A percentile compares a stretch with the other conserved stretches of the same genome.
These are phyloP conservation scores for Nibea albiflora DNA, from an alignment of 2,113 vertebrate genomes.

Conservation along the genomic window DNA sequence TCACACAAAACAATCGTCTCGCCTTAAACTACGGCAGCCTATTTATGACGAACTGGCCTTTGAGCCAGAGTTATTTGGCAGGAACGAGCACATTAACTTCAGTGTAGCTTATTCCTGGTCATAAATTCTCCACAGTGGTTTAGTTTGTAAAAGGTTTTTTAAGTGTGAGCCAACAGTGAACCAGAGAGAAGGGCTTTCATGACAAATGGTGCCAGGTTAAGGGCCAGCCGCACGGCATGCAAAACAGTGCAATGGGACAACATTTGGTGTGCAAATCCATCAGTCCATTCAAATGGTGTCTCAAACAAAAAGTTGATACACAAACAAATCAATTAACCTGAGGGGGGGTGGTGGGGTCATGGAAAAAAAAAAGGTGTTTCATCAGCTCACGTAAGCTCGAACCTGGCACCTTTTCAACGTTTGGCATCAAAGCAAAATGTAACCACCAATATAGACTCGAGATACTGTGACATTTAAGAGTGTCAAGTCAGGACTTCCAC, in stretches of 20 bases:
- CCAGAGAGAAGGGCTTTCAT: conserved; percentile 52
- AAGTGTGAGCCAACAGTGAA: conserved; percentile 59
- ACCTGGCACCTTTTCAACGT: conserved; percentile 12
- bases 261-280: conserved; percentile 86
- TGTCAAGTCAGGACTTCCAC: conserved; percentile 22
- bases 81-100: not conserved
- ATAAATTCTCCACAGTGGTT: conserved; percentile 43
- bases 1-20: not conserved
- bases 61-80: conserved; percentile 13
- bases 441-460: not conserved
- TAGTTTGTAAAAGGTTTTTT: conserved; percentile 32
- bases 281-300: conserved; percentile 78
- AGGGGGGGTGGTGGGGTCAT: not conserved
- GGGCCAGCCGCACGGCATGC: conserved; percentile 75
- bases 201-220: conserved; percentile 69
- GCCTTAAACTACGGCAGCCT: not conserved
- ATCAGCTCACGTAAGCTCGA: not conserved
- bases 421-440: not conserved
- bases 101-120: conserved; percentile 5
- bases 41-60: not conserved
- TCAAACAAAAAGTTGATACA: conserved; percentile 68
- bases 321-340: conserved; percentile 69
- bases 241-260: conserved; percentile 80
- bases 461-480: conserved; percentile 22
- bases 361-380: conserved; percentile 31